Percentiles rank a stretch among this genome's conserved stretches.
phyloP scores from a whole-genome alignment of 2,797 vertebrate genomes.

The Rhabdomys pumilio region DNA sequence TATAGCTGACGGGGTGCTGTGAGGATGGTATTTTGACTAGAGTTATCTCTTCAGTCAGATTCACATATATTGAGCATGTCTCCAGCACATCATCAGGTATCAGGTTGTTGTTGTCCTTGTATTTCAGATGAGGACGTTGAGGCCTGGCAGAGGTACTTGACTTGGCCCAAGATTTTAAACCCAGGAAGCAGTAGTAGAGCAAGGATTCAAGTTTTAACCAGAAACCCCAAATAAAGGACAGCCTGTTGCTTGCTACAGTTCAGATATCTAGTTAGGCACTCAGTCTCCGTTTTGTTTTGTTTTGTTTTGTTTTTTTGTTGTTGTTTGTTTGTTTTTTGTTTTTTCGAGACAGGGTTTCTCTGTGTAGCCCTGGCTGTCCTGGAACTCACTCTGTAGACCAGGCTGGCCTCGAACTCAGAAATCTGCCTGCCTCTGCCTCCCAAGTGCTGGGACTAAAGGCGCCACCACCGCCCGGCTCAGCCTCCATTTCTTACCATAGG shows the following conservation, averaged over 20 bases:
- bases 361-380: no score
- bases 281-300: background rate
- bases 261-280: background rate
- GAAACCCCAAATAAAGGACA: background rate
- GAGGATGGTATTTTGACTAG: background rate
- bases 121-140: background rate
- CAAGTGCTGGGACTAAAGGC: no score
- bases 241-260: background rate
- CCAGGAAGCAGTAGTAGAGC: background rate
- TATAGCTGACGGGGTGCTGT: background rate
- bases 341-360: no score
- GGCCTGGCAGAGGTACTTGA: background rate
- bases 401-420: no score
- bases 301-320: no score
- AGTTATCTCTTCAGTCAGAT: background rate
- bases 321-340: no score
- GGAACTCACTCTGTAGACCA: no score
- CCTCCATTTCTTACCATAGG: background rate
- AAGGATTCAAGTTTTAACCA: background rate
- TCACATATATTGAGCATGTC: background rate
- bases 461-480: no score
- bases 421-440: no score
- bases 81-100: background rate
- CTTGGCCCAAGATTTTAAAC: background rate
- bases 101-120: background rate